phyloP scores from a whole-genome alignment of 2,888 invertebrate genomes.

The Muschampia plurimacula region DNA sequence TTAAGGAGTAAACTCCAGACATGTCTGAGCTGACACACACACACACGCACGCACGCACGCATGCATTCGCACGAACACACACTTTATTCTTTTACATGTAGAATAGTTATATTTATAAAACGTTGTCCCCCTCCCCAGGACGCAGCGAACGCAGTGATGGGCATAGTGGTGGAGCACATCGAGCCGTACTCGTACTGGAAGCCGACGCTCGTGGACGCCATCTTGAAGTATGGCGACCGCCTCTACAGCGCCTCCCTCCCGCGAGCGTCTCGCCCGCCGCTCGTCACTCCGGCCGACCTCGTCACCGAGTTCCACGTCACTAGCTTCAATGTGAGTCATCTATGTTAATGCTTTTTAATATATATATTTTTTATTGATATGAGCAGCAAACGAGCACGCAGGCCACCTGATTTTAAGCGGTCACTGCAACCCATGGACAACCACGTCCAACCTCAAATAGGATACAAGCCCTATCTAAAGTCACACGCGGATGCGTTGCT shows the following conservation, averaged over 20 bases:
- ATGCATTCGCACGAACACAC: neutral
- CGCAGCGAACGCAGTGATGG: conserved; percentile 84
- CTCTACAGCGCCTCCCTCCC: conserved; percentile 81
- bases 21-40: too few species aligned
- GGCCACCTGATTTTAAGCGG: too few species aligned
- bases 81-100: neutral
- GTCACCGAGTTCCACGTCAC: conserved; percentile 68
- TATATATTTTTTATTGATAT: too few species aligned
- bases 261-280: conserved; percentile 57
- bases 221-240: conserved; percentile 87
- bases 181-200: conserved; percentile 86
- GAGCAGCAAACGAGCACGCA: too few species aligned
- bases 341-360: too few species aligned
- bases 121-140: conserved; percentile 64
- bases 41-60: neutral
- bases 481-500: too few species aligned
- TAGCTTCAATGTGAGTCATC: conserved; percentile 66
- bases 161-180: conserved; percentile 85
- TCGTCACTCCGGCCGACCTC: conserved; percentile 57
- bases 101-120: too few species aligned
- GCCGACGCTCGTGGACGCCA: conserved; percentile 82
- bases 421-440: too few species aligned
- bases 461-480: too few species aligned
- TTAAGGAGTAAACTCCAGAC: too few species aligned
- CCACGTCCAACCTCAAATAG: too few species aligned